Conservation (phyloP, 1,140 invertebrate genomes). For the Hylaeus anthracinus region DNA sequence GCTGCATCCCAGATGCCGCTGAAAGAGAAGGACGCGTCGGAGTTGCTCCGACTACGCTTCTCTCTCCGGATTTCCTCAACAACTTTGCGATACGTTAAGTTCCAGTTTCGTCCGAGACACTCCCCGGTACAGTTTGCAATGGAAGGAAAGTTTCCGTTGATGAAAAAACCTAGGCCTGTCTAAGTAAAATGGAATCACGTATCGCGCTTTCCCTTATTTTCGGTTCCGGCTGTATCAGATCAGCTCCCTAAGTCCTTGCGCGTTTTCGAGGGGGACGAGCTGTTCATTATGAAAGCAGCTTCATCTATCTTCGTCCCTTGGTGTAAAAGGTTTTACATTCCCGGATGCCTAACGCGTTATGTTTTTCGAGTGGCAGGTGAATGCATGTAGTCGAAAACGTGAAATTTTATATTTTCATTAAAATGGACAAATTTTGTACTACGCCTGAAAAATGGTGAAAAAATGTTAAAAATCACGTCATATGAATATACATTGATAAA, state of each 20-base stretch:
- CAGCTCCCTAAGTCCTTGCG: neutral
- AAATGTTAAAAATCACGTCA: too few relatives aligned
- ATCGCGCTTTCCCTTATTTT: conserved; percentile 6
- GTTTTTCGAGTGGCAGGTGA: too few relatives aligned
- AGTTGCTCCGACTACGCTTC: neutral
- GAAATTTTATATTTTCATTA: too few relatives aligned
- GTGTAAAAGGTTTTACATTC: too few relatives aligned
- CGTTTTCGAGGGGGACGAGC: neutral
- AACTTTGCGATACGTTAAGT: conserved; percentile 57
- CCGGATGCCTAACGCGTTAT: too few relatives aligned
- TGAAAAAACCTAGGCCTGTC: neutral
- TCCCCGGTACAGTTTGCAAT: conserved; percentile 1
- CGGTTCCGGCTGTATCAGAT: neutral
- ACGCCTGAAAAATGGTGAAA: too few relatives aligned
- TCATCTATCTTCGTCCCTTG: too few relatives aligned
- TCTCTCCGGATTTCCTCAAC: conserved; percentile 28
- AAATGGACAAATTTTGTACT: too few relatives aligned
- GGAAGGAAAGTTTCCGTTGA: conserved; percentile 33
- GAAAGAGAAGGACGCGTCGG: neutral
- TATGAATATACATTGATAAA: too few relatives aligned
- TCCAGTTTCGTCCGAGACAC: conserved; percentile 11
- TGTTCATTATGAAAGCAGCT: too few relatives aligned
- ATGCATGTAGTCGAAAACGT: too few relatives aligned
- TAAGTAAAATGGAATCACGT: conserved; percentile 45
- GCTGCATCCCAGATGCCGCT: neutral